A percentile compares a stretch with the other conserved stretches of the same genome.
Evolutionary conservation across 2,797 vertebrate genomes (phyloP).

Genomic region (Geotrypetes seraphini): DNA sequence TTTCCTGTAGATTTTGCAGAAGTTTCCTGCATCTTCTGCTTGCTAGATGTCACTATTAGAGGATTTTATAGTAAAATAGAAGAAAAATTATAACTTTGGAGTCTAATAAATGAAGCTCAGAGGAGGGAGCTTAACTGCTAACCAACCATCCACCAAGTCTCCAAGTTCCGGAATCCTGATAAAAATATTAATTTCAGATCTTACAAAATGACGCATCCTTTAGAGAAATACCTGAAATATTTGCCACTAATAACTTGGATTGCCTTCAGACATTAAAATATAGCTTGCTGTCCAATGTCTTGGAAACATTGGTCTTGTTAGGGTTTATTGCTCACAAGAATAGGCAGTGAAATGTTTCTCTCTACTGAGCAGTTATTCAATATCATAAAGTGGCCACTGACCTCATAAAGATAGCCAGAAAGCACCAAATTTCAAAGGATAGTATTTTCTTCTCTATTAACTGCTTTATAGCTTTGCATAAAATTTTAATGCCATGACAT

Average conservation of each 20-base stretch:
- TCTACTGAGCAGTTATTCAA: slow-evolving; percentile 2
- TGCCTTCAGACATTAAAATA: slow-evolving; percentile 2
- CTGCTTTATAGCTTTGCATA: slow-evolving; percentile 22
- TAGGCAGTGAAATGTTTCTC: slow-evolving; percentile 17
- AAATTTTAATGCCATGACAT: slow-evolving; percentile 40
- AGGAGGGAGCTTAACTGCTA: too few species aligned
- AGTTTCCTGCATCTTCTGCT: too few species aligned
- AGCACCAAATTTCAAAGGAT: slow-evolving; percentile 32
- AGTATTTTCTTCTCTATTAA: slow-evolving; percentile 16
- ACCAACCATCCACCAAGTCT: too few species aligned
- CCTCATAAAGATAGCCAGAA: slow-evolving; percentile 27
- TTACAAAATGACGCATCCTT: too few species aligned
- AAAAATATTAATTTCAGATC: too few species aligned
- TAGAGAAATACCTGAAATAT: slow-evolving; percentile 8
- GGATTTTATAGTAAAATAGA: too few species aligned
- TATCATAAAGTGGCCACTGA: slow-evolving; percentile 15
- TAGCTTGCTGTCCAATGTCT: slow-evolving; percentile 4
- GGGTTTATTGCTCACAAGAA: slow-evolving; percentile 20
- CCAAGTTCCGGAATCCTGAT: too few species aligned
- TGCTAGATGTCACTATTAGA: too few species aligned
- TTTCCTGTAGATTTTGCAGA: too few species aligned
- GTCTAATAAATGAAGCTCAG: too few species aligned
- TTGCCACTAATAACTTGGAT: slow-evolving; percentile 34
- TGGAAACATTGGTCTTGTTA: slow-evolving; percentile 8
- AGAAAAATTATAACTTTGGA: too few species aligned